Evolutionary conservation across 2,113 vertebrate genomes (phyloP), one percentile per base, ranked within the genome.

Genomic region (Sapajus apella): DNA sequence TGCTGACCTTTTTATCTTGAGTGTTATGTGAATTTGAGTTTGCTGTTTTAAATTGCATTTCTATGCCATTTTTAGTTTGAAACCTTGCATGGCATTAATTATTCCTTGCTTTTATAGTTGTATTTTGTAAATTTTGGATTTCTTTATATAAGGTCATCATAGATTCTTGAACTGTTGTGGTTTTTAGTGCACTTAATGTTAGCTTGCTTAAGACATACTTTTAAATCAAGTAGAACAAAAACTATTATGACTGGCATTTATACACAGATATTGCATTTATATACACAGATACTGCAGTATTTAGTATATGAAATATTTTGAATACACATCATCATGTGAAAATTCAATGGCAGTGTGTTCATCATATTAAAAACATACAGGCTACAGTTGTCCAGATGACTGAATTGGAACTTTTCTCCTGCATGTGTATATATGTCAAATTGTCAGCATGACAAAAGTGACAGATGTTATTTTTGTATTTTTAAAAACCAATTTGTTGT

Each of bases 401-500:
- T 94, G 35, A 90, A 93, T 80, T 32, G 96, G 95, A 90, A 96
- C 93, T 96, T 95, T 90, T 82, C 94, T 98, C 92, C 98, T 98
- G 98, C 98, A 98, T 98, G 98, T 98, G 84, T 98, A 98, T 97
- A 94, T 97, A 98, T 97, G 91, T 98, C 98, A 94, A 77, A 89
- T 88, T 98, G 95, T 98, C 83, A 98, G 98, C 98, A 98, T 98
- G 98, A 96, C 98, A 97, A 73, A 98, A 97, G 95, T 98, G 94
- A 97, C 98, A 98, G 98, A 98, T 98, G 96, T 98, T 99, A 99
- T 99, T 99, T 99, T 99, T 99, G 96, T 99, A 99, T 98, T 98
- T 98, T 96, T 95, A 95, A 98, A 98, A 96, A 95, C 87, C 81
- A 96, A 97, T 97, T 96, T 90, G 97, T 98, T 98, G 98, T 98